phyloP scores from a whole-genome alignment of 2,888 invertebrate genomes.

The Pomacea canaliculata region DNA sequence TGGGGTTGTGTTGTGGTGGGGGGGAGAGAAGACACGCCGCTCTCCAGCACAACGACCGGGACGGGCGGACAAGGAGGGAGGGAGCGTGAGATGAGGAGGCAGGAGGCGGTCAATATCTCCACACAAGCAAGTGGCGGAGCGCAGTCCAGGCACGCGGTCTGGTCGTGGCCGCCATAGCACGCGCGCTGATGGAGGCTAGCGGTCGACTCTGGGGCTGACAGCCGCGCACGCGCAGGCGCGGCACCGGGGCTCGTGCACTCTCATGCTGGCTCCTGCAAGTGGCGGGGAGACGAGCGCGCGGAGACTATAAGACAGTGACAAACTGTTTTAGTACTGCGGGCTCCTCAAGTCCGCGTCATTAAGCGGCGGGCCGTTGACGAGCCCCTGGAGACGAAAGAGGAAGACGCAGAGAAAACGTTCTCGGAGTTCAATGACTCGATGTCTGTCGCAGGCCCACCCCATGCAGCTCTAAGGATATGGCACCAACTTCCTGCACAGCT shows the following conservation, averaged over 20 bases:
- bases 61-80: constrained; percentile 3
- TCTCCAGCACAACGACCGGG: constrained; percentile 2
- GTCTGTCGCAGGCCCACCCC: no score
- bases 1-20: background rate
- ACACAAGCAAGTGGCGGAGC: background rate
- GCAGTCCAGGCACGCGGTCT: background rate
- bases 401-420: background rate
- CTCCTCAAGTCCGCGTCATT: background rate
- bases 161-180: background rate
- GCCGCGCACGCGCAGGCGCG: no score
- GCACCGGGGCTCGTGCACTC: no score
- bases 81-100: background rate
- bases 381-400: background rate
- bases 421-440: no score
- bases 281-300: background rate
- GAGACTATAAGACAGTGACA: background rate
- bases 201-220: background rate
- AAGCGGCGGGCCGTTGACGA: background rate
- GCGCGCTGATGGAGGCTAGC: background rate
- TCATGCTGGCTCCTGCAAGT: background rate
- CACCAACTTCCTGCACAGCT: no score
- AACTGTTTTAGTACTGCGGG: background rate
- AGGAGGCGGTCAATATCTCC: background rate
- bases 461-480: no score
- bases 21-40: background rate